These are phyloP conservation scores for Erythrocercus mccallii DNA, from an alignment of 2,113 vertebrate genomes.

Conservation along the genomic window DNA sequence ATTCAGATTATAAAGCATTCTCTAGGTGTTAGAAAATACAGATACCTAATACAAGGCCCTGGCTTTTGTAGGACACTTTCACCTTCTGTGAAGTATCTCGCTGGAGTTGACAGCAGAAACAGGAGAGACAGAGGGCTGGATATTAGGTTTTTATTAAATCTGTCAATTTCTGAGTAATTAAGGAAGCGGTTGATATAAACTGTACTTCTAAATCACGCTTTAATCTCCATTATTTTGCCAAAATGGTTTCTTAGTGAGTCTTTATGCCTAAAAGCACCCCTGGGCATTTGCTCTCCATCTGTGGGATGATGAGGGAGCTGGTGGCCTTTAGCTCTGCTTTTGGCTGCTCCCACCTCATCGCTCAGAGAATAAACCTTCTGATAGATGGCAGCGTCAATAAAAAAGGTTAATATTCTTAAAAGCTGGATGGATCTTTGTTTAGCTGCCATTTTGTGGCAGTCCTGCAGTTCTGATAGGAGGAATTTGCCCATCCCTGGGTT, in stretches of 20 bases:
- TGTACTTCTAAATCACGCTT: neutral
- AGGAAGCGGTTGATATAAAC: neutral
- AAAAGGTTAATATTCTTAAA: constrained; percentile 37
- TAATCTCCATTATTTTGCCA: neutral
- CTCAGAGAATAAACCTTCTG: neutral
- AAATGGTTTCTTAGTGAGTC: neutral
- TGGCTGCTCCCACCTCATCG: neutral
- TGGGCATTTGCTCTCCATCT: neutral
- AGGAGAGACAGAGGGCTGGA: neutral
- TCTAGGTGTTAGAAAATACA: neutral
- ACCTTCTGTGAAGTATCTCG: neutral
- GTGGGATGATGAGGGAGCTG: neutral
- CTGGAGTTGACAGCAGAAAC: neutral
- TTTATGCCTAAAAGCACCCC: neutral
- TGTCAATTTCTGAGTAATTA: neutral
- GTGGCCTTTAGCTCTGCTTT: neutral
- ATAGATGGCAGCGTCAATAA: neutral
- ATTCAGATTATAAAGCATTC: neutral
- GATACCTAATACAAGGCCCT: neutral
- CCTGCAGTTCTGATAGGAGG: neutral
- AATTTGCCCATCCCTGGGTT: neutral
- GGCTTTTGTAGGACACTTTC: neutral
- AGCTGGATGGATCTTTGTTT: constrained; percentile 23
- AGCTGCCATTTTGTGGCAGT: constrained; percentile 8
- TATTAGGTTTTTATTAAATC: neutral